Evolutionary conservation across 2,797 vertebrate genomes (phyloP), one percentile per base, ranked within the genome.

Genomic region (Gymnoscopelus braueri): DNA sequence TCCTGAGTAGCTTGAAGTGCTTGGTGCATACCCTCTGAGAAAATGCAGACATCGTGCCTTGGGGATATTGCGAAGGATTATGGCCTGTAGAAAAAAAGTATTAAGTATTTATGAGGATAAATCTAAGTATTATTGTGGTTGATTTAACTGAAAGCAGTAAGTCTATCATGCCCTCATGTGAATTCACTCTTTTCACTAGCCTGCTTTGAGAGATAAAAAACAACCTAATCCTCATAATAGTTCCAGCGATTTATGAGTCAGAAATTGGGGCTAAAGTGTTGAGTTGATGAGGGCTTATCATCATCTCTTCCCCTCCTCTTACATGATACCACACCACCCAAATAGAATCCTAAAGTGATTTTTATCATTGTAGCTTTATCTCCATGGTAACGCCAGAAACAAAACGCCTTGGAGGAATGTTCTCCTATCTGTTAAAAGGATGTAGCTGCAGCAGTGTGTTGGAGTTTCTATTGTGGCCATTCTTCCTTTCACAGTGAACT

Each of bases 311-410:
- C 32, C 54, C 12, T 60, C 55, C 11, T 65, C 65, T 44, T 57
- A 59, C 65, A 57, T 63, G 32, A 71, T 44, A 64, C 54, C 58
- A 55, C 57, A 65, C 52, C 69, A 67, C 77, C 52, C 63, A 69
- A 72, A 72, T 77, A 63, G 29, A 78, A 66, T 82, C 68, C 75
- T 54, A 9, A 72, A 58, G 63, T 11, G 63, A 72, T 81, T 78
- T 35, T 72, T 60, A 72, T 77, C 72, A 6, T 62, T 58, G 56
- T 53, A 39, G 58, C 67, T 54, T 74, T 24, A 77, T 84, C 64
- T 85, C 85, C 81, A 83, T 87, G 78, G 83, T 77, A 88, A 86
- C 84, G 2, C 3, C 3, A 14, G 55, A 68, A 80, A 77, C 82
- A 87, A 76, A 80, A 74, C 48, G 47, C 61, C 70, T 69, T 23